Evolutionary conservation across 2,888 invertebrate species (phyloP).

Genomic region (Proisotoma minuta): DNA sequence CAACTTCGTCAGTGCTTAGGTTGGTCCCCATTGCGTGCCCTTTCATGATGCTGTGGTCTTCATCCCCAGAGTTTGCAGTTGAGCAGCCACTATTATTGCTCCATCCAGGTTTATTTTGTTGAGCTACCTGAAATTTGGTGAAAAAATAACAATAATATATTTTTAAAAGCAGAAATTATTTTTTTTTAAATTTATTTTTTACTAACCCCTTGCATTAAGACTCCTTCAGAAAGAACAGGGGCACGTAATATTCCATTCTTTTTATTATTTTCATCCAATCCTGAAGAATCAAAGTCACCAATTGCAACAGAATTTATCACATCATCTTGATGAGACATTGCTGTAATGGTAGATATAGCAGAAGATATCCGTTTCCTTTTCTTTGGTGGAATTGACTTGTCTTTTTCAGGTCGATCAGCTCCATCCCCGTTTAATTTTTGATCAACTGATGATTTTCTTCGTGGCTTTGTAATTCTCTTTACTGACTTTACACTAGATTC

Average conservation of each 20-base stretch:
- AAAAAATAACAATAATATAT: neutral
- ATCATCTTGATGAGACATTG: slow-evolving; percentile 10
- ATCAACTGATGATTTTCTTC: slow-evolving; percentile 3
- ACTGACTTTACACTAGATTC: slow-evolving; percentile 11
- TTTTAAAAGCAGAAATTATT: neutral
- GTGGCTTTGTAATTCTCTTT: too few relatives aligned
- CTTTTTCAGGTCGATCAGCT: slow-evolving; percentile 3
- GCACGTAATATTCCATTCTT: neutral
- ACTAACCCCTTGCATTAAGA: slow-evolving; percentile 26
- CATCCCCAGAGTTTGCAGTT: too few relatives aligned
- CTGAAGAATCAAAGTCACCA: neutral
- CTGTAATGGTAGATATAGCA: neutral
- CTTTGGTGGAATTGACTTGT: slow-evolving; percentile 27
- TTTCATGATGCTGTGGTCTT: slow-evolving; percentile 28
- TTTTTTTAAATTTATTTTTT: neutral
- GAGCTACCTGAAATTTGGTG: neutral
- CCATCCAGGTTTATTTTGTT: slow-evolving; percentile 11
- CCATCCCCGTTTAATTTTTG: too few relatives aligned
- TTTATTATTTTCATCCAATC: neutral
- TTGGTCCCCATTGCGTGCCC: slow-evolving; percentile 24
- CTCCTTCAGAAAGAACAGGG: neutral
- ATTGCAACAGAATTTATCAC: slow-evolving; percentile 25
- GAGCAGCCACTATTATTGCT: slow-evolving; percentile 4
- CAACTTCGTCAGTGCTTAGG: slow-evolving; percentile 15
- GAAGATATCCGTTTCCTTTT: slow-evolving; percentile 17